Evolutionary conservation across 2,888 invertebrate species (phyloP).

Genomic region (Nineta flava): DNA sequence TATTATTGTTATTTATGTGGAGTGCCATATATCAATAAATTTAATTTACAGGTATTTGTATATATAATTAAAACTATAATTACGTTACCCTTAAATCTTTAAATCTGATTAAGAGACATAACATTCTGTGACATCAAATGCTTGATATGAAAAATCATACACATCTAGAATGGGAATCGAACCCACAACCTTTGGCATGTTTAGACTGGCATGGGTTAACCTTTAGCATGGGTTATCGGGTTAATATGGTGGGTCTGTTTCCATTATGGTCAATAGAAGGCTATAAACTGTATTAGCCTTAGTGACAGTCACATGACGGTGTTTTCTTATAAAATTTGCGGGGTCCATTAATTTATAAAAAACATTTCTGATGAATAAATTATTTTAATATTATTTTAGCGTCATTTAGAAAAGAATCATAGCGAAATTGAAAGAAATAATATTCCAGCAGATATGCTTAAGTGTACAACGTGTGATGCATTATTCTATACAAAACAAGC

Average conservation of each 20-base stretch:
- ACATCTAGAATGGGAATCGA: too few species aligned
- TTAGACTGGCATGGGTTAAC: not conserved
- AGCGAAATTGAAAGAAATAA: constrained; percentile 32
- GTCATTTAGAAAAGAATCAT: constrained; percentile 37
- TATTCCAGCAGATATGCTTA: constrained; percentile 34
- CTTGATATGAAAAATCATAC: too few species aligned
- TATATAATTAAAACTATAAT: not conserved
- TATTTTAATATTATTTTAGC: constrained; percentile 21
- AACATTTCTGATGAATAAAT: too few species aligned
- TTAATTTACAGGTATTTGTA: constrained; percentile 40
- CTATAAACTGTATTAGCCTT: too few species aligned
- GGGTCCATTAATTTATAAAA: not conserved
- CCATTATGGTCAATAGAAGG: too few species aligned
- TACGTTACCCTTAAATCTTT: too few species aligned
- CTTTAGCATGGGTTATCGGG: too few species aligned
- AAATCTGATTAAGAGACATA: not conserved
- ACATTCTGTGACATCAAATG: too few species aligned
- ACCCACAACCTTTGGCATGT: too few species aligned
- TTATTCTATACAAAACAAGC: constrained; percentile 47
- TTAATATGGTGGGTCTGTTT: too few species aligned
- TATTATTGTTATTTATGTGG: constrained; percentile 45
- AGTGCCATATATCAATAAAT: constrained; percentile 47
- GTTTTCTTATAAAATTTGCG: too few species aligned
- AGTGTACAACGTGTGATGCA: constrained; percentile 48
- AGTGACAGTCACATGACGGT: too few species aligned